Evolutionary conservation across 2,113 vertebrate species (phyloP), one percentile per base, ranked within the genome.

Genomic region (Anoura caudifer): DNA sequence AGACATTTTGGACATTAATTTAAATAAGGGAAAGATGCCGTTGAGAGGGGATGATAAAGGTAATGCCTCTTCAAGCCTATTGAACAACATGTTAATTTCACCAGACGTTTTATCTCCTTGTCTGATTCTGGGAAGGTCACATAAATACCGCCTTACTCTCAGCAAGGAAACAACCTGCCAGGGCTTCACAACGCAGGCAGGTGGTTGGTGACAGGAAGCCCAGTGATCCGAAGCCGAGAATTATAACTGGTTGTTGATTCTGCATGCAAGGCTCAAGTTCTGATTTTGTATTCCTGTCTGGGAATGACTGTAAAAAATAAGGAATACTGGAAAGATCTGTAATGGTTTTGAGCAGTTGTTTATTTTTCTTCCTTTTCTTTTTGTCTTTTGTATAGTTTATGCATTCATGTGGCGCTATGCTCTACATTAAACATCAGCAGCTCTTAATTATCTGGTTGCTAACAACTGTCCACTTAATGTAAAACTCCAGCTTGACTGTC

Each of bases 61-160:
- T 22, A 13, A 69, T 84, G 22, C 26, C 31, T 67, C 12, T 26
- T 75, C 15, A 50, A 38, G 31, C 41, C 72, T 76, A 11, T 81
- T 89, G 59, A 94, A 63, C 43, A 81, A 19, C 54, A 43, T 77
- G 73, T 94, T 95, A 72, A 52, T 77, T 94, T 88, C 36, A 47
- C 75, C 70, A 69, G 65, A 70, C 45, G 31, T 95, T 85, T 50
- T 82, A 65, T 94, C 43, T 50, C 13, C 33, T 90, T 90, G 54
- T 59, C 56, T 59, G 22, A 59, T 93, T 93, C 70, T 88, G 36
- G 72, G 38, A 95, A 94, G 90, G 83, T 91, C 79, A 76, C 77
- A 16, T 73, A 97, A 95, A 91, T 92, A 63, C 77, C 86, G 59
- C 79, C n/a, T 5, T 2, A 31, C 87, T 92, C 50, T 28, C 20